Evolutionary conservation across 2,113 vertebrate species (phyloP), one percentile per base, ranked within the genome.

Genomic region (Proterorhinus semilunaris): DNA sequence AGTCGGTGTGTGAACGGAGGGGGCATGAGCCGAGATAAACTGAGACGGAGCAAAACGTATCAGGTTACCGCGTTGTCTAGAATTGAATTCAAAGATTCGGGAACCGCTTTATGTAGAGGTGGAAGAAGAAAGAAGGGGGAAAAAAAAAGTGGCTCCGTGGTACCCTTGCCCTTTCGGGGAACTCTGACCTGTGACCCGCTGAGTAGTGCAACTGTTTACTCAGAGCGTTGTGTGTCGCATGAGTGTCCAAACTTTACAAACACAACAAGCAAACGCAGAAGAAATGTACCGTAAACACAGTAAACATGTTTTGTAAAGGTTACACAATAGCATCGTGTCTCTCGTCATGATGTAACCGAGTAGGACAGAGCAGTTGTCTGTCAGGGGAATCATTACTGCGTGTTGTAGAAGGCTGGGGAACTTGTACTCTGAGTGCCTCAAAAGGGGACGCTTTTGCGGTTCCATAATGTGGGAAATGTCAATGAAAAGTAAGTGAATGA

Each of bases 131-230:
- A n/a, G n/a, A n/a, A n/a, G n/a, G n/a, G 21, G 21, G 2, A 21
- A 21, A 21, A 13, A n/a, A 13, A 61, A 45, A 61, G 36, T 15
- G 7, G 58, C 42, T 44, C 43, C 15, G 3, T 59, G 59, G 16
- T 62, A 52, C 44, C 66, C 43, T 51, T 10, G 2, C 10, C 65
- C 16, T 27, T 46, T 21, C 36, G 6, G 0, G 10, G 1, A 13
- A 21, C 7, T 51, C 45, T 80, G 81, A 80, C 79, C 77, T 82
- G n/a, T 78, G 83, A 83, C 81, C 83, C 76, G 47, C 76, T 49
- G 21, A 21, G 45, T 44, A 45, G 3, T 7, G 48, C 8, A 44
- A 59, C 15, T 12, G 7, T 46, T 15, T 64, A 7, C 21, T 16
- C 58, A 16, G 16, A 36, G n/a, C 3, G 27, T 55, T 55, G 8